Percentiles rank a stretch among this genome's conserved stretches.
Conservation (phyloP, 1,140 invertebrate species). For the Drosophila ohnishii region DNA sequence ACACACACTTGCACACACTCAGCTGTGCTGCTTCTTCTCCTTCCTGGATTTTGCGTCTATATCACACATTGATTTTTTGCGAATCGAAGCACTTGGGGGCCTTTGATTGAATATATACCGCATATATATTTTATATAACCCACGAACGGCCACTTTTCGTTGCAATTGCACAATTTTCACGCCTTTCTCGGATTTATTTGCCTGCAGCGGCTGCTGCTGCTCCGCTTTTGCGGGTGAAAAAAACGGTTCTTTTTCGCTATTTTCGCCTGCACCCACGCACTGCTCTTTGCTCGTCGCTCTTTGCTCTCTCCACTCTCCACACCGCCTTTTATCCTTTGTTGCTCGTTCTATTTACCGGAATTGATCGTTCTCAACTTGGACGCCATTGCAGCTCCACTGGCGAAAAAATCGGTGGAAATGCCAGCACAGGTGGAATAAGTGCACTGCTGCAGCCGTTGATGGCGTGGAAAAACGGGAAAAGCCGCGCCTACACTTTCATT, state of each 20-base stretch:
- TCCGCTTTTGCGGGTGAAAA: conserved; percentile 13
- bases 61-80: conserved; percentile 69
- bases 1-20: conserved; percentile 53
- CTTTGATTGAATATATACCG: conserved; percentile 19
- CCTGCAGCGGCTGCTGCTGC: conserved; percentile 12
- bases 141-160: conserved; percentile 26
- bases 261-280: conserved; percentile 29
- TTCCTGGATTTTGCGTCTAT: conserved; percentile 44
- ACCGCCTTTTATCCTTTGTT: conserved; percentile 25
- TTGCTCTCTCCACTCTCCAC: conserved; percentile 7
- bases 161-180: conserved; percentile 28
- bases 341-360: conserved; percentile 39
- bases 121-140: conserved; percentile 42
- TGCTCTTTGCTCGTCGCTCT: conserved; percentile 5
- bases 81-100: conserved; percentile 22
- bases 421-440: conserved; percentile 42
- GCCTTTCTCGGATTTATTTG: conserved; percentile 29
- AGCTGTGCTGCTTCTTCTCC: conserved; percentile 58
- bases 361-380: conserved; percentile 37
- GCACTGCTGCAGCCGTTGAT: conserved; percentile 21
- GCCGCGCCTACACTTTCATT: conserved; percentile 32
- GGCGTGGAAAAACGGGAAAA: conserved; percentile 24
- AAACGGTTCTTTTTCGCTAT: conserved; percentile 41
- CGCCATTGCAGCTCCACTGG: conserved; percentile 39
- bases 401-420: conserved; percentile 37